Base-by-base conservation (phyloP, 2,113 vertebrate species). In the Tylochromis polylepis region DNA sequence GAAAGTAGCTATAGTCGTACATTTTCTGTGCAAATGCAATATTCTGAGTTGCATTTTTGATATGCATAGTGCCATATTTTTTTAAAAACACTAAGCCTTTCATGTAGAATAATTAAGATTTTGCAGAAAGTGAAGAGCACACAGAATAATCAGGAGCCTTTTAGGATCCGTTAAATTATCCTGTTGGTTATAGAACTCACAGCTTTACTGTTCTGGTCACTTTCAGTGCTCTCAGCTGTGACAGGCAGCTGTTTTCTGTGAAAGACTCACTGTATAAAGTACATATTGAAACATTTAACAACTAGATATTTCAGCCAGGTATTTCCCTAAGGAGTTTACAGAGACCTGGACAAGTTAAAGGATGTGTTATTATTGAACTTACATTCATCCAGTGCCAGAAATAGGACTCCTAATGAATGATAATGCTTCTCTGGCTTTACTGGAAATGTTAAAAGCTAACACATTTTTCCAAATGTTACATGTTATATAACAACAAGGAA, bases 331-430 rank as follows among this genome's bases (percentile, higher is more conserved):
- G 46, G 72, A 51, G 43, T 77, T 31, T 51, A 29, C 10, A 51
- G 16, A 77, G 46, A 53, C 27, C 11, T 53, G 16, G 43, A 31
- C 24, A 75, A 75, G 70, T 75, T 49, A 75, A 51, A 75, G 51
- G 0, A 49, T n/a, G 46, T 77, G 27, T 77, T 77, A 53, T 49
- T 77, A 34, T 5, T 20, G 16, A 77, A 51, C 24, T 31, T 77
- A 20, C 11, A 77, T 14, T 51, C 46, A 53, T 34, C 1, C 3
- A 81, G 22, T 46, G 55, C 56, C 56, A 43, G 79, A 81, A 81
- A 59, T 0, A 29, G 3, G 56, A 0, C 36, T 18, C 22, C 0
- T 24, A 27, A 80, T 58, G 78, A 79, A 0, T 27, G 78, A 80
- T 43, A 36, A 57, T 81, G 36, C 36, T 80, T 41, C 22, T 59